These are phyloP conservation scores for Tineola bisselliella DNA, from an alignment of 2,888 invertebrate species.

Conservation along the genomic window DNA sequence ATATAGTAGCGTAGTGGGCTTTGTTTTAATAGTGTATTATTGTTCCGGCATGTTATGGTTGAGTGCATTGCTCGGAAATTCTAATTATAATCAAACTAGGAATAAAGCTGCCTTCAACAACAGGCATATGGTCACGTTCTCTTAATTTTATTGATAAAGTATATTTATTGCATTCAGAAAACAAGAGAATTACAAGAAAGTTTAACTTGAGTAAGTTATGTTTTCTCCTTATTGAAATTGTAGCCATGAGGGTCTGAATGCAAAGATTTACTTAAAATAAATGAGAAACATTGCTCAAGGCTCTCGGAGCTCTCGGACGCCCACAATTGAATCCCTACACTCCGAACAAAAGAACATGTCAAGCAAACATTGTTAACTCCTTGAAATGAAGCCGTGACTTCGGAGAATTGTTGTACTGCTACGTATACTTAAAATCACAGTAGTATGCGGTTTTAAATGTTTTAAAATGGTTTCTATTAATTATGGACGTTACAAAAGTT, in stretches of 20 bases:
- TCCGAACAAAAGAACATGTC: constrained; percentile 5
- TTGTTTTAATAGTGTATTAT: constrained; percentile 25
- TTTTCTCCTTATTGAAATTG: no score
- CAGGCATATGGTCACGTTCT: constrained; percentile 7
- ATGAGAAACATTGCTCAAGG: neutral
- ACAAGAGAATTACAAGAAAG: no score
- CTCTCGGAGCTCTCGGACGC: neutral
- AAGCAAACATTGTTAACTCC: neutral
- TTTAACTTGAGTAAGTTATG: no score
- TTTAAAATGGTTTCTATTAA: neutral
- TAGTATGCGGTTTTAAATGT: neutral
- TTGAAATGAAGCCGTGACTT: neutral
- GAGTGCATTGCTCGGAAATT: constrained; percentile 34
- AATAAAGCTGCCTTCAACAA: constrained; percentile 1
- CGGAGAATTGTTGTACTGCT: neutral
- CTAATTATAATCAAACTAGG: constrained; percentile 25
- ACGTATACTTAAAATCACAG: neutral
- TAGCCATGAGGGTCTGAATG: no score
- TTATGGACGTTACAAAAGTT: neutral
- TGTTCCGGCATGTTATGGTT: constrained; percentile 48
- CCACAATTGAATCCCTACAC: neutral
- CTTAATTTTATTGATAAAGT: neutral
- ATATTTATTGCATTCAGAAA: no score
- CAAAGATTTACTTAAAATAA: neutral
- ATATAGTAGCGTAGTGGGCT: constrained; percentile 10